Conservation (phyloP, 1,140 invertebrate species). For the Dendroctonus valens region DNA sequence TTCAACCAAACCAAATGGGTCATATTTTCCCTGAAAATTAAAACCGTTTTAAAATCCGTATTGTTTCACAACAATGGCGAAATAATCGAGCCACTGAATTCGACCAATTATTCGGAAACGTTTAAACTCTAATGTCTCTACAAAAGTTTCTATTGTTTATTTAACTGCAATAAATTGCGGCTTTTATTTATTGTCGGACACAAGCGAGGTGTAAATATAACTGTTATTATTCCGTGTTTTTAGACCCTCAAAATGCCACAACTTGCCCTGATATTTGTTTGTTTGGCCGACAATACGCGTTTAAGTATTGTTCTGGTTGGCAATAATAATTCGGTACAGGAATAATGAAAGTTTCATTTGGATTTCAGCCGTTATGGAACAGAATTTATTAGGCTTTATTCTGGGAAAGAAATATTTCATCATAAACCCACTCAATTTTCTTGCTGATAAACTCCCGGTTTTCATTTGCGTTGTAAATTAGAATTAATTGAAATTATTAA, state of each 20-base stretch:
- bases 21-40: constrained; percentile 5
- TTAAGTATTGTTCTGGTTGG: neutral
- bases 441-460: too few relatives aligned
- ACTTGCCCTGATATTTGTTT: constrained; percentile 26
- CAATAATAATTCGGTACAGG: neutral
- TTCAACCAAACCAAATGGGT: constrained; percentile 4
- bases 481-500: too few relatives aligned
- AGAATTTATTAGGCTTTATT: too few relatives aligned
- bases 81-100: constrained; percentile 15
- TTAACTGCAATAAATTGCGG: constrained; percentile 26
- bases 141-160: constrained; percentile 29
- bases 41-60: constrained; percentile 21
- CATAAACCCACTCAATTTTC: too few relatives aligned
- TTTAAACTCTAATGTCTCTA: constrained; percentile 30
- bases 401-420: too few relatives aligned
- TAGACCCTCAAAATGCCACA: constrained; percentile 21
- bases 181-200: constrained; percentile 27
- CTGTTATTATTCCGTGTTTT: constrained; percentile 29
- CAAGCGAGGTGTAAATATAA: constrained; percentile 29
- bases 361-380: too few relatives aligned
- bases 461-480: too few relatives aligned
- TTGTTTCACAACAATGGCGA: constrained; percentile 23
- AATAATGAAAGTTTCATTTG: too few relatives aligned
- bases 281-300: constrained; percentile 1
- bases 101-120: constrained; percentile 24